Evolutionary conservation across 2,797 vertebrate genomes (phyloP).

Genomic region (Alcedo quadribrachys): DNA sequence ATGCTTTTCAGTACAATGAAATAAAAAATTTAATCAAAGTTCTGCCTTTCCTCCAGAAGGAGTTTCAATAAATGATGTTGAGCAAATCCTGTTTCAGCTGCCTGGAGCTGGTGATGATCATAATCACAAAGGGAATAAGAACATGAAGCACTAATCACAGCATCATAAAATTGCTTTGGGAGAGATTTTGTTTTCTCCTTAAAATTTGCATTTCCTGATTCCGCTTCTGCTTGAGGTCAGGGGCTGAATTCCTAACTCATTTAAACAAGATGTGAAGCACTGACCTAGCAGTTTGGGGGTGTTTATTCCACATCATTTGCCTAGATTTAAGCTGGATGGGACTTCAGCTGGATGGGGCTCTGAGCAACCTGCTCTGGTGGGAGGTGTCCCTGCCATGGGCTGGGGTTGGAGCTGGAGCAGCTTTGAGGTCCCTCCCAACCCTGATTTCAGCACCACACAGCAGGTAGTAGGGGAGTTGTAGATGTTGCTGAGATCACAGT

Average conservation of each 20-base stretch:
- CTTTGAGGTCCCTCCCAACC: too few species aligned
- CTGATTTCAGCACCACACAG: too few species aligned
- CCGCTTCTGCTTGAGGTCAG: neutral
- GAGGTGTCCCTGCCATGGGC: too few species aligned
- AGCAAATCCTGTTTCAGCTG: neutral
- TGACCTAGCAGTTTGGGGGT: neutral
- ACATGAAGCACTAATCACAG: neutral
- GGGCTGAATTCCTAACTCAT: neutral
- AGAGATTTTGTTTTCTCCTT: neutral
- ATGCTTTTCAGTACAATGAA: neutral
- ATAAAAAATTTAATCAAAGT: neutral
- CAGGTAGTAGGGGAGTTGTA: neutral
- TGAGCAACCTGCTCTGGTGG: too few species aligned
- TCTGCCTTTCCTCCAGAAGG: neutral
- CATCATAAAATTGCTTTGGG: slow-evolving; percentile 1
- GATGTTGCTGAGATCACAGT: neutral
- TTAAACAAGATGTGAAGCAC: neutral
- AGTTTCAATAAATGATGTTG: neutral
- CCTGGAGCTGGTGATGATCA: neutral
- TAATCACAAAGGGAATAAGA: slow-evolving; percentile 6
- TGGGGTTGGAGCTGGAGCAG: too few species aligned
- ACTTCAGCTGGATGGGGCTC: too few species aligned
- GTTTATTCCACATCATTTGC: neutral
- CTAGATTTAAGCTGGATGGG: neutral
- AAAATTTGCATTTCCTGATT: neutral